A percentile compares a stretch with the other conserved stretches of the same genome.
Conservation (phyloP, 2,797 vertebrate species). For the Pangasius mekongensis region DNA sequence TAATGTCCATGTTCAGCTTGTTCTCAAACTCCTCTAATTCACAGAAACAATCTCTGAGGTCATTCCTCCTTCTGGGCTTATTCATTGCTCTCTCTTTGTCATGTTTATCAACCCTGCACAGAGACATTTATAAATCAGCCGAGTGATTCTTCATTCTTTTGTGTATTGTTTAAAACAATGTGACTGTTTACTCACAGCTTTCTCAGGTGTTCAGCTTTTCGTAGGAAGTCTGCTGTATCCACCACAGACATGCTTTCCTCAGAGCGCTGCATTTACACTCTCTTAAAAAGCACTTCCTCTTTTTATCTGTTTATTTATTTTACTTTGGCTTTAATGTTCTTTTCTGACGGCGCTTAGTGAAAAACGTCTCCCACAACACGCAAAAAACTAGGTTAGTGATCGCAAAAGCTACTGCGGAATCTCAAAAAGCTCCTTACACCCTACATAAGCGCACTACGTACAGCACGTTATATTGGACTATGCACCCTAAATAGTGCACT, state of each 20-base stretch:
- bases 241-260: slow-evolving; percentile 67
- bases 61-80: slow-evolving; percentile 79
- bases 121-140: neutral
- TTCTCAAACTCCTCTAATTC: slow-evolving; percentile 80
- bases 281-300: neutral
- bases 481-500: slow-evolving; percentile 3
- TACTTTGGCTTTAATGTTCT: neutral
- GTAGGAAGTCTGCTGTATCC: slow-evolving; percentile 78
- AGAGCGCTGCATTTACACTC: slow-evolving; percentile 38
- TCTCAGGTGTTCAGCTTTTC: slow-evolving; percentile 78
- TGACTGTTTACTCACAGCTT: slow-evolving; percentile 78
- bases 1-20: slow-evolving; percentile 75
- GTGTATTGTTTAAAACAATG: neutral
- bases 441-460: neutral
- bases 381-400: neutral
- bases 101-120: slow-evolving; percentile 79
- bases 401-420: neutral
- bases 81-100: slow-evolving; percentile 81
- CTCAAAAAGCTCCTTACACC: neutral
- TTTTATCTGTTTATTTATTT: neutral
- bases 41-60: slow-evolving; percentile 74
- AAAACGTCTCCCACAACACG: too few species aligned
- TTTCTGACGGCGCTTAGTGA: neutral
- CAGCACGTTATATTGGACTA: neutral
- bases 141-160: neutral